Base-by-base conservation (phyloP, 1,140 invertebrate genomes). In the Zelostemma sp. region DNA sequence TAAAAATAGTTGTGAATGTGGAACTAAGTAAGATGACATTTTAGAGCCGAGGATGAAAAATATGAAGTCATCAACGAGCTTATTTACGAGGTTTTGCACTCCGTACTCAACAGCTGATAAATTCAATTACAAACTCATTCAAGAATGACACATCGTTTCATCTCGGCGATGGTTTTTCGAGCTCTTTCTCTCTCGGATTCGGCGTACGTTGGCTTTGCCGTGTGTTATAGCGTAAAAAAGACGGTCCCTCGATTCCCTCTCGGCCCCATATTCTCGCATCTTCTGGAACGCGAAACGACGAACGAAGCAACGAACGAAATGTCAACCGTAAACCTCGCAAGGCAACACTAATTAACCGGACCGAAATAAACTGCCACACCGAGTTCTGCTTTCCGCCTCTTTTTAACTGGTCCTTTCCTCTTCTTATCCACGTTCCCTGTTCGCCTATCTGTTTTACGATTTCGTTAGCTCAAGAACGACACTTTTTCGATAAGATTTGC, bases 311-410 rank as follows among this genome's bases (percentile, higher is more conserved):
- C 67, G 72, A 77, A 75, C 77, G 78, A 85, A 84, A 84, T 85
- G 81, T 84, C 83, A 85, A 84, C 81, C 78, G 80, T 84, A 83
- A 85, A 84, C 82, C 83, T 84, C 81, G 79, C 81, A 79, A 84
- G 81, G 76, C 82, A 84, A 80, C 83, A 80, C 81, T 85, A 85
- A 85, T 85, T 86, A 85, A 85, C 82, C 80, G 80, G 79, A 84
- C 82, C 77, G 74, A 84, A 84, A 85, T 84, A 84, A 84, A 84
- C 80, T 82, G 80, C 78, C 68, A 68, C 75, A 71, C 74, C 72
- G 67, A 74, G 57, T 64, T 59, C 58, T 68, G 67, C 71, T 73
- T 75, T 54, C 70, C 56, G 56, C 48, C 65, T 47, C 59, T 58
- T 66, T 71, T 72, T 64, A 56, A 59, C 60, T 68, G 68, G 61